Base-by-base conservation (phyloP, 1,140 invertebrate genomes). In the Mercenaria mercenaria region DNA sequence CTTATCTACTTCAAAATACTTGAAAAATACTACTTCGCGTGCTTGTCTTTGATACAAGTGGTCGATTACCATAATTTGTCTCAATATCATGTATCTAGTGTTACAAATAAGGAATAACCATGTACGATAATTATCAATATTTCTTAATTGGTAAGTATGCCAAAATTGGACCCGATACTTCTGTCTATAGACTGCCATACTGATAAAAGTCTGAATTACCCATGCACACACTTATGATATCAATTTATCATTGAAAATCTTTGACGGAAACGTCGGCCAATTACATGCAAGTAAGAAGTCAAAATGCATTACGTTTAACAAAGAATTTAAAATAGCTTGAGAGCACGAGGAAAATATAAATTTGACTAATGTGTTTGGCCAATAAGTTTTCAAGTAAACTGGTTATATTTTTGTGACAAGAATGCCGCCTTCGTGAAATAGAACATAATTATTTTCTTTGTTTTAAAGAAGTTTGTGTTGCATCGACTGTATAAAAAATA, bases 11-110 rank as follows among this genome's bases (percentile, higher is more conserved):
- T 29, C n/a, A 64, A 29, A 64, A 20, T 29, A 64, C 59, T 64
- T 29, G 52, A 59, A 23, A 59, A 59, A 23, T 11, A 26, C 1
- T 29, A 64, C n/a, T 29, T 64, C 59, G 59, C 59, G 26, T 64
- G 26, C 59, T 26, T 6, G 20, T 29, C 59, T 29, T 64, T 29
- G 59, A 64, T 64, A 64, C 26, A 29, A 29, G 20, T 26, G 4
- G n/a, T n/a, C 20, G 59, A 26, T 64, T 64, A 10, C n/a, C 59
- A 64, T 64, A 64, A 64, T 64, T 64, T 64, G 59, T 64, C 59
- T 6, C 26, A 64, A 64, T 64, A 59, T 59, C 6, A 29, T 20
- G 29, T 26, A 29, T 64, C 23, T 64, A 29, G 8, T 64, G 59
- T 64, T 29, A 29, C 59, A 29, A 29, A 29, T 8, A 6, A 29